These are phyloP conservation scores for Drosophila cardini DNA, from an alignment of 1,140 invertebrate species.

Conservation along the genomic window DNA sequence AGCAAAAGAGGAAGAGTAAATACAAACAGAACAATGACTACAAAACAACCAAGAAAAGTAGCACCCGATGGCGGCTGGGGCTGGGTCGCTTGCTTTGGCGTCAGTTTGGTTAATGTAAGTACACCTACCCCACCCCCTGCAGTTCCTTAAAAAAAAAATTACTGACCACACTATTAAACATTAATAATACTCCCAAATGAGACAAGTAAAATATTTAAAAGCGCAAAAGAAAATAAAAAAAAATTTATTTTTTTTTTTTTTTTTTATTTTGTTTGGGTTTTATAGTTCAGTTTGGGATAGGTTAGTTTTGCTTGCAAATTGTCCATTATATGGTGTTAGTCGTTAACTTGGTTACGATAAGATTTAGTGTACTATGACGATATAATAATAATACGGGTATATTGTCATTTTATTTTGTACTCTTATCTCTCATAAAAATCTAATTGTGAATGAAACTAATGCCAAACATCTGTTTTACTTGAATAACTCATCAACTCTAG, in stretches of 20 bases:
- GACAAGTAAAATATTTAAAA: neutral
- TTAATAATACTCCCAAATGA: neutral
- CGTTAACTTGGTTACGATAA: constrained; percentile 41
- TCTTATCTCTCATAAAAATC: constrained; percentile 12
- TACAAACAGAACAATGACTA: constrained; percentile 59
- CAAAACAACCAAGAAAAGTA: constrained; percentile 80
- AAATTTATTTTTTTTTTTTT: too few species aligned
- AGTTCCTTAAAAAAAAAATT: neutral
- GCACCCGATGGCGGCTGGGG: constrained; percentile 88
- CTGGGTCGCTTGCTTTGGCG: constrained; percentile 92
- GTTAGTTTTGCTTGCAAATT: constrained; percentile 31
- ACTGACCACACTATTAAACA: neutral
- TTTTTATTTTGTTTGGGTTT: neutral
- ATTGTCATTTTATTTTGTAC: constrained; percentile 4
- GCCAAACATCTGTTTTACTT: neutral
- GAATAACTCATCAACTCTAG: too few species aligned
- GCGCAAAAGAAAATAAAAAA: too few species aligned
- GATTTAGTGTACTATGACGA: constrained; percentile 21
- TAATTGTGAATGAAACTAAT: constrained; percentile 17
- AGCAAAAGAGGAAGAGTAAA: constrained; percentile 4
- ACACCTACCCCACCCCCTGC: neutral
- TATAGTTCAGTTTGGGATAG: constrained; percentile 28
- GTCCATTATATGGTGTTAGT: constrained; percentile 16
- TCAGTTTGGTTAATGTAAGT: constrained; percentile 92
- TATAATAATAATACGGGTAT: constrained; percentile 14